Conservation (phyloP, 2,113 vertebrate species). For the Sula dactylatra region DNA sequence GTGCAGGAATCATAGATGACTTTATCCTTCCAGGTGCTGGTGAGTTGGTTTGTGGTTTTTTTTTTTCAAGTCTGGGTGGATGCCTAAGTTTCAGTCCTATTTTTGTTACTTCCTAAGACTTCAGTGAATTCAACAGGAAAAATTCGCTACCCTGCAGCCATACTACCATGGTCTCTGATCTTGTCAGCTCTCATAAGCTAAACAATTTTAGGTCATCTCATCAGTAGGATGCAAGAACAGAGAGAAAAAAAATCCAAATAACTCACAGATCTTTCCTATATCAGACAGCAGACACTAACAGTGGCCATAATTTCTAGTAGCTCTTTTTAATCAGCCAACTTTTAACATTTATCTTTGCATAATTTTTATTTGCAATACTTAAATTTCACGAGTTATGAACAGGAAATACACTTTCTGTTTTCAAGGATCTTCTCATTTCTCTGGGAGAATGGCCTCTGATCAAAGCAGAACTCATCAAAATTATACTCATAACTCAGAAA, state of each 20-base stretch:
- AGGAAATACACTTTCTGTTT: not conserved
- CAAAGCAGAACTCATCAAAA: not conserved
- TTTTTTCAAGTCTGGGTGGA: not conserved
- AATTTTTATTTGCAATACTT: not conserved
- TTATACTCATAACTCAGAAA: not conserved
- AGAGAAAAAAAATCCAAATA: not conserved
- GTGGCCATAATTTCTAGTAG: not conserved
- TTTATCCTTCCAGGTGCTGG: not conserved
- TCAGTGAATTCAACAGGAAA: slow-evolving; percentile 43
- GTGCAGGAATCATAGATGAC: not conserved
- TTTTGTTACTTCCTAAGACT: slow-evolving; percentile 7
- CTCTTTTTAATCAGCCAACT: not conserved
- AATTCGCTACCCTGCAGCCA: slow-evolving; percentile 32
- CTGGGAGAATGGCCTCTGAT: not conserved
- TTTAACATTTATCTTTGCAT: not conserved
- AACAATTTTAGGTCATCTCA: slow-evolving; percentile 21
- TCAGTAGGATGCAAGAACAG: not conserved
- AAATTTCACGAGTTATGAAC: not conserved
- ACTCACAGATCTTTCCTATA: not conserved
- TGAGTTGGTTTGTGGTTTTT: not conserved
- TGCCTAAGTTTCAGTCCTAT: not conserved
- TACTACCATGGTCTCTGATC: slow-evolving; percentile 40
- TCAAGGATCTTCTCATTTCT: not conserved
- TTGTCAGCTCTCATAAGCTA: slow-evolving; percentile 59
- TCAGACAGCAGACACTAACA: not conserved